These are phyloP conservation scores for Platalea minor DNA, from an alignment of 2,797 vertebrate species.

Conservation along the genomic window DNA sequence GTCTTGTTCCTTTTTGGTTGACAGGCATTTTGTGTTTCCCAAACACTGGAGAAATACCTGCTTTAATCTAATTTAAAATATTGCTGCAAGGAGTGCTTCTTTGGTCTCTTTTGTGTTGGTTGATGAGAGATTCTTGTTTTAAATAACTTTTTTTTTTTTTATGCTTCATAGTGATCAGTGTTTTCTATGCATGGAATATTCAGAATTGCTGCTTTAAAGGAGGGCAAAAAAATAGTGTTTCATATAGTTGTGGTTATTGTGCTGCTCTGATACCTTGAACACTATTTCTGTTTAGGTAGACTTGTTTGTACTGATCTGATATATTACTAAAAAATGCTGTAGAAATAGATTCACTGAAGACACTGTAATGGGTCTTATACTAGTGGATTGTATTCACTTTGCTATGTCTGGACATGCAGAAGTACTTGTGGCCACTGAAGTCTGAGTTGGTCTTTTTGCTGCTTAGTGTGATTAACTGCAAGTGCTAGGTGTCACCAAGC, in stretches of 20 bases:
- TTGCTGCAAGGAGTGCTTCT: background rate
- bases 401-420: rapidly evolving
- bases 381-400: background rate
- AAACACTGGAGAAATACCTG: background rate
- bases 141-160: background rate
- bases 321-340: background rate
- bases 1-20: background rate
- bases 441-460: background rate
- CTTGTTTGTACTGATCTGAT: background rate
- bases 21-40: background rate
- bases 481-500: background rate
- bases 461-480: background rate
- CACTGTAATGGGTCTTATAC: rapidly evolving
- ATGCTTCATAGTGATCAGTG: background rate
- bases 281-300: background rate
- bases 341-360: background rate
- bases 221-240: background rate
- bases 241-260: background rate
- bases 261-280: background rate
- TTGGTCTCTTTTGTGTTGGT: background rate
- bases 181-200: background rate
- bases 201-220: background rate
- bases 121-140: background rate
- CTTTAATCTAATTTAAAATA: background rate
- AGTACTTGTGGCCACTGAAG: background rate